A percentile compares a stretch with the other conserved stretches of the same genome.
Evolutionary conservation across 2,113 vertebrate genomes (phyloP).

Genomic region (Heterotis niloticus): DNA sequence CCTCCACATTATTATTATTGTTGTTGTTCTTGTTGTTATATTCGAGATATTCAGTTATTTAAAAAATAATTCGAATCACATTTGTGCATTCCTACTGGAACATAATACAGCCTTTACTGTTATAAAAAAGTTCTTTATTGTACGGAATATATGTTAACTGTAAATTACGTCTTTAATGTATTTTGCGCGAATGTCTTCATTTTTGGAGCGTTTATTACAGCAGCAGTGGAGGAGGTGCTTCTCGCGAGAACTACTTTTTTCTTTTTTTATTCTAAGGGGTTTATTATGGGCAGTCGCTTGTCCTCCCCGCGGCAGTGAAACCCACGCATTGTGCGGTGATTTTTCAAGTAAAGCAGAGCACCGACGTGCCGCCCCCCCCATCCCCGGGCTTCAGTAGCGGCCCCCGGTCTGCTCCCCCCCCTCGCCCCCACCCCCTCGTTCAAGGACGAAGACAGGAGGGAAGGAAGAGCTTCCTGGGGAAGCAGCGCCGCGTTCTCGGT

Average conservation of each 20-base stretch:
- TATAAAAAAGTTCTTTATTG: no score
- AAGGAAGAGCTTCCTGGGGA: conserved; percentile 23
- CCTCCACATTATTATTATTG: no score
- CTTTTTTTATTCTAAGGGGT: conserved; percentile 29
- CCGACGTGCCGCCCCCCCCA: conserved; percentile 2
- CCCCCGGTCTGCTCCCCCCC: conserved; percentile 3
- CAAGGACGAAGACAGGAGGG: conserved; percentile 36
- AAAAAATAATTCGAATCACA: no score
- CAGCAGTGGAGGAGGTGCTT: conserved; percentile 18
- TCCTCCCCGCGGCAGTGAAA: conserved; percentile 32
- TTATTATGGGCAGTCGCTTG: conserved; percentile 42
- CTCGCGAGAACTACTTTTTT: conserved; percentile 46
- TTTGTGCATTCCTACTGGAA: not conserved
- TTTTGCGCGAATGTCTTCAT: not conserved
- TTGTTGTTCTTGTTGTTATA: no score
- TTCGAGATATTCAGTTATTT: not conserved
- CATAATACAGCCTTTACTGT: no score
- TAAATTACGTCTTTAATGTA: not conserved
- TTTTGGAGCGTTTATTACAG: conserved; percentile 7
- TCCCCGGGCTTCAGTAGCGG: not conserved
- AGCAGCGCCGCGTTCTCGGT: conserved; percentile 27
- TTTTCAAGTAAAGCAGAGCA: conserved; percentile 21
- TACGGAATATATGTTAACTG: not conserved
- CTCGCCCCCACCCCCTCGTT: conserved; percentile 17
- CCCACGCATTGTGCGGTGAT: not conserved